phyloP scores from a whole-genome alignment of 1,140 invertebrate genomes.

The Neodiprion pinetum region DNA sequence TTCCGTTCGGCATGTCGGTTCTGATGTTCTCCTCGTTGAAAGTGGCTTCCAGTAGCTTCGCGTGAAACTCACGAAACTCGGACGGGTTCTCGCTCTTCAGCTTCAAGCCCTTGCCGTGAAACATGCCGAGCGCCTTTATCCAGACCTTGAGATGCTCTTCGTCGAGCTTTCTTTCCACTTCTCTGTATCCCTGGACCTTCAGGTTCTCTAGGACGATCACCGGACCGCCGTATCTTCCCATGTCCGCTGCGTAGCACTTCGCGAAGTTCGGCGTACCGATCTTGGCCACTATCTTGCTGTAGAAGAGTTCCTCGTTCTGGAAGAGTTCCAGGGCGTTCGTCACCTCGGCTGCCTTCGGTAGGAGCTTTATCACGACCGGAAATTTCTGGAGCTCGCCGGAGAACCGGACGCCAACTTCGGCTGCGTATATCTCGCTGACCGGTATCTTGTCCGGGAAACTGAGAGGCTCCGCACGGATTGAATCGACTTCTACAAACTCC shows the following conservation, averaged over 20 bases:
- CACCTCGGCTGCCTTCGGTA: slow-evolving; percentile 15
- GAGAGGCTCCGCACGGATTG: slow-evolving; percentile 24
- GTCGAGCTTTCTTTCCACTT: slow-evolving; percentile 32
- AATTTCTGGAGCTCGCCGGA: slow-evolving; percentile 44
- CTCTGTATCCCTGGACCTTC: slow-evolving; percentile 34
- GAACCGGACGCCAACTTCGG: slow-evolving; percentile 40
- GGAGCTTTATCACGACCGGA: slow-evolving; percentile 46
- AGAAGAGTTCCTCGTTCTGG: slow-evolving; percentile 53
- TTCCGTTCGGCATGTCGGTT: slow-evolving; percentile 9
- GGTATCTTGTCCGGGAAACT: slow-evolving; percentile 30
- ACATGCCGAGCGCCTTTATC: slow-evolving; percentile 37
- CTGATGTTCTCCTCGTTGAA: slow-evolving; percentile 19
- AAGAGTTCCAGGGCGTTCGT: slow-evolving; percentile 36
- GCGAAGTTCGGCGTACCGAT: slow-evolving; percentile 37
- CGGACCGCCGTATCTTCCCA: slow-evolving; percentile 48
- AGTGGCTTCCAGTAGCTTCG: slow-evolving; percentile 33
- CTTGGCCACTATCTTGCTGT: slow-evolving; percentile 41
- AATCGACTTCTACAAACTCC: slow-evolving; percentile 54
- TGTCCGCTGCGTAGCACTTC: slow-evolving; percentile 47
- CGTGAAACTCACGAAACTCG: slow-evolving; percentile 41
- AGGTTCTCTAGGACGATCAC: slow-evolving; percentile 52
- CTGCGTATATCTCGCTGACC: slow-evolving; percentile 28
- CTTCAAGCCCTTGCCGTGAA: slow-evolving; percentile 45
- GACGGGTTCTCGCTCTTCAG: slow-evolving; percentile 33
- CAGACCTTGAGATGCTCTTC: slow-evolving; percentile 42